Evolutionary conservation across 2,888 invertebrate genomes (phyloP), one percentile per base, ranked within the genome.

Genomic region (Xestia sexstrigata): DNA sequence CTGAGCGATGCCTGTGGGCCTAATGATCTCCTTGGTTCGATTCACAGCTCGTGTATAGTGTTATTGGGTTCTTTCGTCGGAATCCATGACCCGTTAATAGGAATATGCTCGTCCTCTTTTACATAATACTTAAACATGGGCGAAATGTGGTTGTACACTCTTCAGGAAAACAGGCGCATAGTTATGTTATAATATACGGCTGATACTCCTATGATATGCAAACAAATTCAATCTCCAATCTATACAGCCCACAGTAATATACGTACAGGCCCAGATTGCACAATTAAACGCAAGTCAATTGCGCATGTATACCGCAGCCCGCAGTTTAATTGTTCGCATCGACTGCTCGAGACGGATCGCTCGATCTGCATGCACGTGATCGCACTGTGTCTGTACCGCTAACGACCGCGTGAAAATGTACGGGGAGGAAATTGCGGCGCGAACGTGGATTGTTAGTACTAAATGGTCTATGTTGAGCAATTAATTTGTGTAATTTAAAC

Each of bases 321-420:
- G 70, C 58, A 63, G 74, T 39, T 66, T 71, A 74, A 86, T 82
- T 74, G 83, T 74, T 71, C 65, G 55, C 39, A 35, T 62, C 35
- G 42, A 70, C 47, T n/a, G 35, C 49, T 45, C 35, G 23, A 74
- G 83, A 83, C 52, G 45, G 65, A 85, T 71, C 68, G 70, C 45
- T 23, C 35, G 42, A 52, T 83, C 78, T 72, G 45, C 58, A 42
- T 62, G 11, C 82, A 73, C 77, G 74, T 83, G 83, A 83, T 83
- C 73, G 63, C 35, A 66, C 73, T 74, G 39, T 63, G 62, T 82
- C 78, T 60, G 42, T 74, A 74, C 26, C 68, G 72, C 55, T 86
- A 86, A 82, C 39, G 60, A 82, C 30, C n/a, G 47, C 23, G 1
- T 60, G 42, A 17, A 72, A 83, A 78, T 66, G 65, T 47, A 78